These are phyloP conservation scores for Jacana jacana DNA, from an alignment of 2,113 vertebrate species.

Conservation along the genomic window DNA sequence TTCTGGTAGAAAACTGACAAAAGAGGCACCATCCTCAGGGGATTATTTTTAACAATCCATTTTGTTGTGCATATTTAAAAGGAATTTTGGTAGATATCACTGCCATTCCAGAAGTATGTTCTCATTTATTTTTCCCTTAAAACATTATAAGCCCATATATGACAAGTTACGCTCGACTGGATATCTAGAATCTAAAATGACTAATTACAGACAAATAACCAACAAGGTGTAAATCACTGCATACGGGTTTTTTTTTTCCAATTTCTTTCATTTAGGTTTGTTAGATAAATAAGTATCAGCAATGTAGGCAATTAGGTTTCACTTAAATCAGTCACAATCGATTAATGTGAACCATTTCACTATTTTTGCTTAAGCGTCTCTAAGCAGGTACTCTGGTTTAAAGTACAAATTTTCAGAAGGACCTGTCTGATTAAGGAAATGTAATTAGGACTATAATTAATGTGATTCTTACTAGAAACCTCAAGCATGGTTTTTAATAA, in stretches of 20 bases:
- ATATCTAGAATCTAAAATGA: conserved; percentile 5
- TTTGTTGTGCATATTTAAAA: conserved; percentile 52
- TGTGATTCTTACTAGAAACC: neutral
- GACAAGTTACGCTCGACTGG: neutral
- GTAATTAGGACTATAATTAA: neutral
- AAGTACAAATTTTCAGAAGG: conserved; percentile 3
- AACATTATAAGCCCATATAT: conserved; percentile 23
- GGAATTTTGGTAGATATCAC: conserved; percentile 31
- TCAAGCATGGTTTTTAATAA: neutral
- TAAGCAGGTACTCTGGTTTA: neutral
- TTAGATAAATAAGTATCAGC: conserved; percentile 21
- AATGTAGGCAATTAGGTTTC: conserved; percentile 1
- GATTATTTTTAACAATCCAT: conserved; percentile 40
- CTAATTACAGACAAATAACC: neutral
- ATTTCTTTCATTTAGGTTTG: conserved; percentile 11
- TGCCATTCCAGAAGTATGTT: conserved; percentile 35
- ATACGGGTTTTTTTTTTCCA: neutral
- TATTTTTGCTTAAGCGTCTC: neutral
- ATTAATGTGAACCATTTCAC: neutral
- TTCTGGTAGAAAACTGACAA: conserved; percentile 58
- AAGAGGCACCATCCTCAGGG: conserved; percentile 28
- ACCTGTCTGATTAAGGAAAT: neutral
- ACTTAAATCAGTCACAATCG: conserved; percentile 30
- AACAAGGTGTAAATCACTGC: neutral
- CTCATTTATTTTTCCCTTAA: conserved; percentile 43